Conservation (phyloP, 1,140 invertebrate species). For the Musca domestica region DNA sequence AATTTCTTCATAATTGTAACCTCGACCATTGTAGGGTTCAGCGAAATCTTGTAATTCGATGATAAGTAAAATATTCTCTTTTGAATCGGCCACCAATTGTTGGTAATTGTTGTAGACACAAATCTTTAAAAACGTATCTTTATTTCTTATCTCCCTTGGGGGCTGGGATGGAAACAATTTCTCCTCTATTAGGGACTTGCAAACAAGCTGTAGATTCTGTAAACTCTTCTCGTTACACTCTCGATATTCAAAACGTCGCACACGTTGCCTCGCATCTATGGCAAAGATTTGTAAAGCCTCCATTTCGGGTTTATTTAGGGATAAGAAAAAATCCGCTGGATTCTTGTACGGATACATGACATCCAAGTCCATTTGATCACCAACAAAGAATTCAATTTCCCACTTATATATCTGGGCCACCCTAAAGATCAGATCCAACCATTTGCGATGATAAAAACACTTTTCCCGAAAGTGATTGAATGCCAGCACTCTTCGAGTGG, state of each 20-base stretch:
- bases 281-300: background rate
- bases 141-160: background rate
- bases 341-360: background rate
- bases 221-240: background rate
- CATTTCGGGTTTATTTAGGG: background rate
- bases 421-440: background rate
- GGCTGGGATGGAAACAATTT: background rate
- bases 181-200: background rate
- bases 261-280: background rate
- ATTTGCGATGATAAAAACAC: background rate
- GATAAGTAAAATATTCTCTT: background rate
- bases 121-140: background rate
- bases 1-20: background rate
- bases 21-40: background rate
- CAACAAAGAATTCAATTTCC: background rate
- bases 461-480: constrained; percentile 15
- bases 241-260: constrained; percentile 19
- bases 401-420: background rate
- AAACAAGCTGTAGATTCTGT: background rate
- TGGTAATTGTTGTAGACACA: background rate
- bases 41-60: background rate
- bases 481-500: background rate
- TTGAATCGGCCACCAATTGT: background rate
- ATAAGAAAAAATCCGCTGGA: background rate
- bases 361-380: background rate